phyloP scores from a whole-genome alignment of 2,797 vertebrate genomes.

The Momotus momota region DNA sequence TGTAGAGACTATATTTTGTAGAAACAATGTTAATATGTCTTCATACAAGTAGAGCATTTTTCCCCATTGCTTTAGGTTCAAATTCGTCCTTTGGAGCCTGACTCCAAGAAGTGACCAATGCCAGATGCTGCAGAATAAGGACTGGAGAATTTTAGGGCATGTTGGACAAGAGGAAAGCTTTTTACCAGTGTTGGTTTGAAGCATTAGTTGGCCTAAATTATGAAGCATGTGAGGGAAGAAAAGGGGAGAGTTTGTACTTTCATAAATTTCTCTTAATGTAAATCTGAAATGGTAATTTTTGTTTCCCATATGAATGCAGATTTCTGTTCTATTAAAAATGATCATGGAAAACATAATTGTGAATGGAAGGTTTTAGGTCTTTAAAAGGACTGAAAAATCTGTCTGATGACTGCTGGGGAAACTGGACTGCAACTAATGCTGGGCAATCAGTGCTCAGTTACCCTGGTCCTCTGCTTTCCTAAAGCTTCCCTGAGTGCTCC shows the following conservation, averaged over 20 bases:
- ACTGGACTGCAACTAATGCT: neutral
- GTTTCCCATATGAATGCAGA: neutral
- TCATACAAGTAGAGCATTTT: neutral
- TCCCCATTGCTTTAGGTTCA: neutral
- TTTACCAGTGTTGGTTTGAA: neutral
- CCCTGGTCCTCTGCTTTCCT: neutral
- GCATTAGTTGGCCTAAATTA: neutral
- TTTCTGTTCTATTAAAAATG: neutral
- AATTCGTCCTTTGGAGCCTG: neutral
- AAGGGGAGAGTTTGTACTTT: neutral
- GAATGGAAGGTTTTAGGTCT: neutral
- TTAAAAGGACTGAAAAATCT: neutral
- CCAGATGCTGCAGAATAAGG: constrained; percentile 6
- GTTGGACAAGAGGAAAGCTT: neutral
- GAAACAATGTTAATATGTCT: neutral
- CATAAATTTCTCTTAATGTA: neutral
- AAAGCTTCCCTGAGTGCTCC: neutral
- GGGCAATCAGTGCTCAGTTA: neutral
- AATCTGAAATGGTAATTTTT: neutral
- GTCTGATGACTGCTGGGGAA: neutral
- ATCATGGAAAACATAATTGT: neutral
- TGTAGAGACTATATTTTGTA: neutral
- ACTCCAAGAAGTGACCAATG: neutral
- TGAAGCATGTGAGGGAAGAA: neutral
- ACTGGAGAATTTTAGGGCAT: neutral